Base-by-base conservation (phyloP, 1,140 invertebrate genomes). In the Bombus balteatus region DNA sequence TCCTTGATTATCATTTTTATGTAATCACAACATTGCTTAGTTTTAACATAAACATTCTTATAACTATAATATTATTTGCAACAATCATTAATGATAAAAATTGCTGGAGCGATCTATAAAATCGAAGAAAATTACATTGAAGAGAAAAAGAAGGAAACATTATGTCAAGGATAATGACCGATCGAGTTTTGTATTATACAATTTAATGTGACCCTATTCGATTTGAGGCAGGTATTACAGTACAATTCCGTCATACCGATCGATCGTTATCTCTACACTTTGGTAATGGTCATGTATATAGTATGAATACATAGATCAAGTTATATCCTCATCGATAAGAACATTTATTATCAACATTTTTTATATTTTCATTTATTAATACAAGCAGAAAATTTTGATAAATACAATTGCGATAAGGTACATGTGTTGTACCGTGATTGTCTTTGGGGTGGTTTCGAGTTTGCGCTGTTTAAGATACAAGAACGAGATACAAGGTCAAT, bases 401-500 rank as follows among this genome's bases (percentile, higher is more conserved):
- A 37, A 47, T 77, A 41, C n/a, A 75, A 43, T 59, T 34, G 15
- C 3, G 37, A 65, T 78, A 73, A 32, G 2, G 28, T 65, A 62
- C 57, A 39, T 43, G 28, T 66, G 53, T 41, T 65, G 37, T 4
- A 53, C 12, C 13, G 37, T 41, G 59, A 68, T 85, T 41, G 1
- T 47, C 47, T 88, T 82, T 79, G 73, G 85, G 85, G 82, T 47
- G 65, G 68, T 86, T 41, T 73, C 59, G 62, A 41, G 85, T 53
- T 76, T 86, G 76, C 78, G 83, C 65, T 79, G 81, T 87, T 53
- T 62, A 85, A 85, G 53, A 37, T 32, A 34, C 88, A 91, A 91
- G 91, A 92, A 92, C 81, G 78, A 90, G 87, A 88, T 62, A 81
- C 94, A 95, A 95, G 94, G 94, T 94, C 93, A 94, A 91, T 89